A percentile compares a stretch with the other conserved stretches of the same genome.
Conservation (phyloP, 2,797 vertebrate genomes). For the Epinephelus awoara region DNA sequence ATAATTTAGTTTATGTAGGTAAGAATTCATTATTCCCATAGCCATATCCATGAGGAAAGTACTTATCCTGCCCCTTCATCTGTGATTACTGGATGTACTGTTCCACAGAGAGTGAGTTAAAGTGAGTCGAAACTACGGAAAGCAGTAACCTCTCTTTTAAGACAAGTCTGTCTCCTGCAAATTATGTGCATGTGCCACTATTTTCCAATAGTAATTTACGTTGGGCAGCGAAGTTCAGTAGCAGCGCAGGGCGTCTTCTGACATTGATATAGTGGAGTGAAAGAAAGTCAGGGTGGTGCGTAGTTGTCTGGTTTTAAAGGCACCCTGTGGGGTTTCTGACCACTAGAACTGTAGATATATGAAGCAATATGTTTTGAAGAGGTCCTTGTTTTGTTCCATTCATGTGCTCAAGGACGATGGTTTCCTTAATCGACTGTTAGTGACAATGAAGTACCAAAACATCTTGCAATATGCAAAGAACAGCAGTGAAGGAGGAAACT, state of each 20-base stretch:
- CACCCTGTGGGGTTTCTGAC: constrained; percentile 18
- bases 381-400: neutral
- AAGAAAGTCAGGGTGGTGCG: constrained; percentile 12
- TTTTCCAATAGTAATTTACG: constrained; percentile 26
- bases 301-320: constrained; percentile 27
- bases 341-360: constrained; percentile 9
- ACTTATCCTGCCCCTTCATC: constrained; percentile 32
- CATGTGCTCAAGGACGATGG: neutral
- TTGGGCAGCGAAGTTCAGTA: constrained; percentile 31
- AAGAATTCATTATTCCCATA: constrained; percentile 24
- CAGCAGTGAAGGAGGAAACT: neutral
- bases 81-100: constrained; percentile 53
- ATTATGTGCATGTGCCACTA: constrained; percentile 27
- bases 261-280: constrained; percentile 12
- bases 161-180: constrained; percentile 21
- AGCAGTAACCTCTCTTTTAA: constrained; percentile 17
- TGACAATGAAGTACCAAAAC: constrained; percentile 7
- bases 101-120: constrained; percentile 20
- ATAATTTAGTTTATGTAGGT: constrained; percentile 46
- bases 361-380: constrained; percentile 24
- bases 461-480: neutral
- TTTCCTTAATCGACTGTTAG: neutral
- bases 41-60: constrained; percentile 28
- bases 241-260: constrained; percentile 1
- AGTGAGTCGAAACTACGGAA: constrained; percentile 6